Base-by-base conservation (phyloP, 2,797 vertebrate genomes). In the Acanthurus leucopareius region DNA sequence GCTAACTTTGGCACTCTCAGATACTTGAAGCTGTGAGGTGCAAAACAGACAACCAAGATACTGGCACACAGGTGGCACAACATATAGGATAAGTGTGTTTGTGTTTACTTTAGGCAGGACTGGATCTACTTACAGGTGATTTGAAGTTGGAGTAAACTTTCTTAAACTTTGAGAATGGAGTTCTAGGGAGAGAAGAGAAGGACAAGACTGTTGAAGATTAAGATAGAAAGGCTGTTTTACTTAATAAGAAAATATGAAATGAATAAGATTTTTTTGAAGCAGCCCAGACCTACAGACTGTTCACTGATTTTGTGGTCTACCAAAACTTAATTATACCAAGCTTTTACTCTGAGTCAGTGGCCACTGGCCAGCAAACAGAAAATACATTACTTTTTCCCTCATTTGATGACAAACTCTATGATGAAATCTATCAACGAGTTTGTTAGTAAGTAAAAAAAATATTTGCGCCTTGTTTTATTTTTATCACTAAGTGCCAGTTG, bases 121-220 rank as follows among this genome's bases (percentile, higher is more conserved):
- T 7, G 9, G 14, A 7, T 51, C 40, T 58, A 91, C 93, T 87
- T 77, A 94, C 93, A 9, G 93, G 93, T 38, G 91, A 94, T 82
- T 93, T 94, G 65, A 94, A 94, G 77, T 75, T 86, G 38, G 90
- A 90, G 62, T 90, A 44, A 1, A 93, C 91, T 70, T 64, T 91
- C 77, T 69, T 91, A 52, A 79, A 87, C 80, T 79, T 91, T 73
- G 91, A 83, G 22, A 77, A 85, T 20, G 93, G 91, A 44, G 93
- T 93, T 77, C 93, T 94, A 48, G 1, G 25, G 15, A 53, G 62
- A 77, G 44, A 63, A 0, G 9, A 7, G 2, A 66, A 16, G 28
- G 4, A 48, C 3, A 64, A 1, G 8, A 17, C 14, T 10, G 15
- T 10, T 44, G 16, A 44, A 35, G 10, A 19, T n/a, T 35, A 35